Evolutionary conservation across 2,797 vertebrate species (phyloP).

Genomic region (Rhynchonycteris naso): DNA sequence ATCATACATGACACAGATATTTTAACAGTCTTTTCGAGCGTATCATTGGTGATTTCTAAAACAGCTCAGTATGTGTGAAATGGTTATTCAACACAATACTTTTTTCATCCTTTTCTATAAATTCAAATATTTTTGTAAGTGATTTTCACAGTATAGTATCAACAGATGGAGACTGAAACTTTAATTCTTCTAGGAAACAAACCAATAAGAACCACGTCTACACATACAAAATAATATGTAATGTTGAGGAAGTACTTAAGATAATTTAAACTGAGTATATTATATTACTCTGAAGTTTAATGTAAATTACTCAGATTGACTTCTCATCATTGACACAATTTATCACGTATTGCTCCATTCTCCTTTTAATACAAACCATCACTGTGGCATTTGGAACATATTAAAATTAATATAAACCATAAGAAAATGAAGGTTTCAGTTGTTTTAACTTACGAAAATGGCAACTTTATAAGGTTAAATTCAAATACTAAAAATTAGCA

Average conservation of each 20-base stretch:
- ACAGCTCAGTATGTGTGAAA: not conserved
- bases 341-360: not conserved
- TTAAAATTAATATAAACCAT: not conserved
- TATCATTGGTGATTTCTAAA: not conserved
- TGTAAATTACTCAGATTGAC: not conserved
- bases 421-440: not conserved
- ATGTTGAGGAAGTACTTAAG: not conserved
- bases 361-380: conserved; percentile 12
- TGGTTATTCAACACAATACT: not conserved
- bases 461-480: not conserved
- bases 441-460: not conserved
- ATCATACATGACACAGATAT: not conserved
- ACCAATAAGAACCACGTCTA: not conserved
- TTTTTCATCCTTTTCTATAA: conserved; percentile 50
- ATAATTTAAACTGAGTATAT: not conserved
- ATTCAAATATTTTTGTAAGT: not conserved
- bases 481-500: not conserved
- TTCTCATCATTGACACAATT: not conserved
- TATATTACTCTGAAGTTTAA: not conserved
- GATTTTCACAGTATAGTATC: not conserved
- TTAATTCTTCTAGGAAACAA: conserved; percentile 44
- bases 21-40: conserved; percentile 42
- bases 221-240: not conserved
- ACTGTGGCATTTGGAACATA: conserved; percentile 18
- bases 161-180: conserved; percentile 18